Evolutionary conservation across 2,113 vertebrate species (phyloP), one percentile per base, ranked within the genome.

Genomic region (Amia ocellicauda): DNA sequence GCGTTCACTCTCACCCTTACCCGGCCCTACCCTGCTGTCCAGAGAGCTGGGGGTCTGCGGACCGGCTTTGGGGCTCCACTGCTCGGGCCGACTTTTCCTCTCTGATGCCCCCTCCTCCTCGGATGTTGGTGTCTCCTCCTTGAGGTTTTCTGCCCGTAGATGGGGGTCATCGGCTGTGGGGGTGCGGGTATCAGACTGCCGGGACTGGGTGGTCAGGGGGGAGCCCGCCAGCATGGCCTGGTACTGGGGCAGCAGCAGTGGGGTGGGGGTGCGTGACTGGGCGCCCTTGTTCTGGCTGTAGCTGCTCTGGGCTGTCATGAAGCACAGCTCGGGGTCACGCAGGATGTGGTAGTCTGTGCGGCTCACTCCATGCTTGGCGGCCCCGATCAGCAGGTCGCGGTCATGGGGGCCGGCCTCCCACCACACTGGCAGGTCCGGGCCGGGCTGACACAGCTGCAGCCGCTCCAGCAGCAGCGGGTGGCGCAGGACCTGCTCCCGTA

Each of bases 341-440:
- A 98, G 92, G 76, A 99, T 98, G 84, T 99, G 97, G 78, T 98
- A 98, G 80, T 99, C 95, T 57, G 97, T 99, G 71, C 96, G 92
- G 88, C 97, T 99, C 55, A 99, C 95, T 4, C 97, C 97, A 0
- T 99, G 97, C 67, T 99, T 99, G 63, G 95, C 95, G 16, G 95
- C 95, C 42, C 96, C 96, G 41, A 97, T 87, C 17, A 99, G 91
- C 63, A 99, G 88, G 87, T 98, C 96, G 20, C 93, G 90, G 74
- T 99, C 97, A 1, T 99, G 97, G 62, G 83, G 77, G 36, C 93
- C 96, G 36, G 91, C 86, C 63, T 98, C 95, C 97, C 97, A 98
- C 96, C 97, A 99, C 47, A 94, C 85, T 0, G 97, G 96, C 2
- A 99, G 75, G 72, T 99, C 97, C 1, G 94, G 93, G 71, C 93